Base-by-base conservation (phyloP, 2,797 vertebrate species). In the Argya squamiceps region DNA sequence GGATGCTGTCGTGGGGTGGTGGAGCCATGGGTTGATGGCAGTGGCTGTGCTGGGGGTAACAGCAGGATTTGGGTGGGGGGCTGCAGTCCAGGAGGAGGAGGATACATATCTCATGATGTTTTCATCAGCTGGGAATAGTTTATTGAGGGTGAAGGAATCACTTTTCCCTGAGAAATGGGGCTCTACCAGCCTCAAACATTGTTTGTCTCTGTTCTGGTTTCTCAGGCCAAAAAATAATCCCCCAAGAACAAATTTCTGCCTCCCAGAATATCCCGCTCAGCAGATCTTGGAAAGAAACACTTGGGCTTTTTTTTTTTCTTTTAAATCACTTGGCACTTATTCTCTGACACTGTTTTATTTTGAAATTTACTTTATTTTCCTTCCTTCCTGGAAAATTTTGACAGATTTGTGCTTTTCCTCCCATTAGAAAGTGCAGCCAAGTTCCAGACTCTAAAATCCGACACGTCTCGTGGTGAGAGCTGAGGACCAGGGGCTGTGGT, bases 101-200 rank as follows among this genome's bases (percentile, higher is more conserved):
- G 26, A 24, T 24, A 4, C 1, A 0, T 43, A 32, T 60, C 18
- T 39, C 15, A 4, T 1, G 6, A 5, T 0, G 2, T 39, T 11
- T 6, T 43, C 49, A 46, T 32, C 0, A 1, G 9, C 58, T 55
- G 32, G 46, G 67, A 60, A 22, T 68, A 18, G 20, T 64, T 87
- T 81, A 36, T 0, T 49, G 24, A 56, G 89, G 53, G 4, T 7
- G 12, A 52, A 64, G 50, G 43, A 78, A 21, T 64, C 0, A 1
- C 39, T 68, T 63, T 76, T 80, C 37, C 20, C 5, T 36, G 22
- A 49, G 44, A 85, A 63, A 9, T 15, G 36, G 34, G 77, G 50
- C 84, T 86, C 52, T 67, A 49, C 73, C 73, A 70, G 77, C 58
- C 46, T 12, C 16, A 18, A 56, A 13, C 0, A 0, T 65, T 65